Percentiles rank a stretch among this genome's conserved stretches.
These are phyloP conservation scores for Hydrotaea cyrtoneurina DNA, from an alignment of 2,888 invertebrate species.

Conservation along the genomic window DNA sequence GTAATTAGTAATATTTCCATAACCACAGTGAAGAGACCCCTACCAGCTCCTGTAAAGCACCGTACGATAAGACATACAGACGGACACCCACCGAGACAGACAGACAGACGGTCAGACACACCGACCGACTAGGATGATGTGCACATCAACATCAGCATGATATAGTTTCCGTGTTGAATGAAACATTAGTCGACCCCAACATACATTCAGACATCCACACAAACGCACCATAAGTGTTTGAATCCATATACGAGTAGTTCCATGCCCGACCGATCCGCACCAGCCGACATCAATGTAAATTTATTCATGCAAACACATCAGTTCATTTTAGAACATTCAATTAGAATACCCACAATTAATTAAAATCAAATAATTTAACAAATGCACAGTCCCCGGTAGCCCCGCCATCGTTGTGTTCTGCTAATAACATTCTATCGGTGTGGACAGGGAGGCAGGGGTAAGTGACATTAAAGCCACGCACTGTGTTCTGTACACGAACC, in stretches of 20 bases:
- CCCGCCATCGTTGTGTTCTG: neutral
- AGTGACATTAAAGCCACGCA: conserved; percentile 30
- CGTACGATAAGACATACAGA: neutral
- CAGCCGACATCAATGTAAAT: conserved; percentile 40
- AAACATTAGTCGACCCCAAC: neutral
- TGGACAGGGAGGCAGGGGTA: no score
- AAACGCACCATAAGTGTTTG: neutral
- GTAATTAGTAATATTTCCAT: conserved; percentile 41
- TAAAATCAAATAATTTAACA: conserved; percentile 64
- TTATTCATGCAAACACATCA: conserved; percentile 59
- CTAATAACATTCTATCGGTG: conserved; percentile 2
- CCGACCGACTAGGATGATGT: neutral
- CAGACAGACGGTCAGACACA: neutral
- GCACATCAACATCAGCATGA: conserved; percentile 16
- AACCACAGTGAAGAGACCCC: conserved; percentile 23
- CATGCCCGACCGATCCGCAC: no score
- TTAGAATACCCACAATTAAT: conserved; percentile 67
- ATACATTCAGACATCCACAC: no score
- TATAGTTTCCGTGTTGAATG: neutral
- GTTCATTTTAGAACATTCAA: conserved; percentile 60
- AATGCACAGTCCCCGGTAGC: conserved; percentile 32
- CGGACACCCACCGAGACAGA: neutral
- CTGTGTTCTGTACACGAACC: neutral
- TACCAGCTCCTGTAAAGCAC: neutral
- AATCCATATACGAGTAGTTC: neutral